Conservation (phyloP, 2,797 vertebrate genomes). For the Anabacerthia variegaticeps region DNA sequence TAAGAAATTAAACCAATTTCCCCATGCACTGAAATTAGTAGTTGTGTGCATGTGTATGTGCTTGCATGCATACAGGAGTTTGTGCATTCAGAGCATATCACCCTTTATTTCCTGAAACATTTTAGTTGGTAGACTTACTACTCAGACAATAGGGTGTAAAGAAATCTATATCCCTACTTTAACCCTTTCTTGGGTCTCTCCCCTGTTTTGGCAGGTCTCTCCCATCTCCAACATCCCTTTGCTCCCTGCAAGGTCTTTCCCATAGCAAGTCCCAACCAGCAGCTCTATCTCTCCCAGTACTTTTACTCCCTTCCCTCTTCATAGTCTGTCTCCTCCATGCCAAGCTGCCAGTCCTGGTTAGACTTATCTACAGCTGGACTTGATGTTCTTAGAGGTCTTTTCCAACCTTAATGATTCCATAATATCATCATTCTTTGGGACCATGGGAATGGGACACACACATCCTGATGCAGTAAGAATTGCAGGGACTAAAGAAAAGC, state of each 20-base stretch:
- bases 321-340: not conserved
- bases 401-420: not conserved
- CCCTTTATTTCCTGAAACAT: not conserved
- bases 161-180: not conserved
- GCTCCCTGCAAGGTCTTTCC: not conserved
- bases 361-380: not conserved
- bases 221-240: not conserved
- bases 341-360: not conserved
- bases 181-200: not conserved
- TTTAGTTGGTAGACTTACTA: not conserved
- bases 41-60: no score
- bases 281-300: not conserved
- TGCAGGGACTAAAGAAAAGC: not conserved
- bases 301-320: not conserved
- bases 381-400: not conserved
- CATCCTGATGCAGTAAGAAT: not conserved
- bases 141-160: not conserved
- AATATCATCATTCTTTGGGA: not conserved
- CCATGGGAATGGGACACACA: accelerated
- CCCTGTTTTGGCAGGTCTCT: not conserved
- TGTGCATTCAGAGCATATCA: not conserved
- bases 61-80: not conserved
- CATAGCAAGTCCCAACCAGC: not conserved
- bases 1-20: not conserved
- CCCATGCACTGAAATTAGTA: not conserved